Conservation (phyloP, 2,113 vertebrate genomes). For the Caranx ignobilis region DNA sequence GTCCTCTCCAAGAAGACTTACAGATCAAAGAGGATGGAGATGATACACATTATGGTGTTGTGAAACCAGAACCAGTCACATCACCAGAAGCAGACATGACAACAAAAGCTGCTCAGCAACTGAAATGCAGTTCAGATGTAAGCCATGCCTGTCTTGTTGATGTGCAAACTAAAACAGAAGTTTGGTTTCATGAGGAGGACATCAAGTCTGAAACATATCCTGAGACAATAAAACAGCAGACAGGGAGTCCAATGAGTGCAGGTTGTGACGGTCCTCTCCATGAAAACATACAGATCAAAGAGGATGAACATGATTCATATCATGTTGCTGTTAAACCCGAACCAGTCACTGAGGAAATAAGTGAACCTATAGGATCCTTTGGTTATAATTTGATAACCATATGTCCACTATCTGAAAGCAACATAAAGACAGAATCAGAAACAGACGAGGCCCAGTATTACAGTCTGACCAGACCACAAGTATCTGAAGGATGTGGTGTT, state of each 20-base stretch:
- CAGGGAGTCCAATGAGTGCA: background rate
- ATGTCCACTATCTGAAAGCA: background rate
- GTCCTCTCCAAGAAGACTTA: background rate
- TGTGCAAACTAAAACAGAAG: too few species aligned
- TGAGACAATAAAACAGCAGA: too few species aligned
- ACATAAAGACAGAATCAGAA: background rate
- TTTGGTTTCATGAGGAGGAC: background rate
- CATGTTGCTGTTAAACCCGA: background rate
- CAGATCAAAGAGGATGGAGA: slow-evolving; percentile 23
- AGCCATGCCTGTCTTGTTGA: too few species aligned
- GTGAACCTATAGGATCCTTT: background rate
- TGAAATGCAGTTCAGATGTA: too few species aligned
- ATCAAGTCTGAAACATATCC: background rate
- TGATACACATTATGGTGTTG: background rate
- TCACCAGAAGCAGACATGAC: too few species aligned
- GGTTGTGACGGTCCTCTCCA: background rate
- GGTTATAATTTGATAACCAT: background rate
- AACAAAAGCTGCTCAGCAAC: too few species aligned
- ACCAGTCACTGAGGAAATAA: background rate
- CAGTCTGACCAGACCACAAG: background rate
- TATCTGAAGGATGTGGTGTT: background rate
- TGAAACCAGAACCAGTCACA: background rate
- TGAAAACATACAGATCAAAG: slow-evolving; percentile 3
- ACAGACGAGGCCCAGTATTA: background rate
- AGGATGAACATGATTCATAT: slow-evolving; percentile 10